phyloP scores from a whole-genome alignment of 2,888 invertebrate species.

The Tanytarsus gracilentus region DNA sequence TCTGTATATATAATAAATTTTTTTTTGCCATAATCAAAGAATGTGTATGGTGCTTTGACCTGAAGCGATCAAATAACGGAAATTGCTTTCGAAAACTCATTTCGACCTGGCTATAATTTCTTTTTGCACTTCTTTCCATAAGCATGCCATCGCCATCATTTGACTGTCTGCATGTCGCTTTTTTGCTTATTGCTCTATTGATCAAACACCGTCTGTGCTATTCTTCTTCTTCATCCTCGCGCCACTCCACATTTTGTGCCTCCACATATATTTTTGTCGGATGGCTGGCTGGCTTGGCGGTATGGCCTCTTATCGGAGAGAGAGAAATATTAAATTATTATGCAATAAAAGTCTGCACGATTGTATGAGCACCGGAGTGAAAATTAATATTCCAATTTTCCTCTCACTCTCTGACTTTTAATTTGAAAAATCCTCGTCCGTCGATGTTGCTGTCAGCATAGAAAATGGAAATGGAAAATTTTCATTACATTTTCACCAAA shows the following conservation, averaged over 20 bases:
- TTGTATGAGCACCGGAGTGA: too few species aligned
- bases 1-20: too few species aligned
- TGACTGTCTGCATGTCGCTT: constrained; percentile 5
- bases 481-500: too few species aligned
- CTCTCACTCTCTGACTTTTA: not conserved
- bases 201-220: constrained; percentile 18
- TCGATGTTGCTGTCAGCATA: not conserved
- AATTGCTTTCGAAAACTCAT: constrained; percentile 2
- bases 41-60: constrained; percentile 20
- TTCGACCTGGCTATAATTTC: constrained; percentile 6
- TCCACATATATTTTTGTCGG: too few species aligned
- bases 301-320: not conserved
- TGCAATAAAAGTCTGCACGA: constrained; percentile 3
- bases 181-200: constrained; percentile 9
- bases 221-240: not conserved
- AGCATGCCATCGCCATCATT: constrained; percentile 3
- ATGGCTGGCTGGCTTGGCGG: too few species aligned
- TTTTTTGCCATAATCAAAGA: too few species aligned
- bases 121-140: not conserved
- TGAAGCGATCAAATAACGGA: constrained; percentile 24
- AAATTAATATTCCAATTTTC: too few species aligned
- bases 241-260: not conserved
- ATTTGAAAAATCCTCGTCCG: not conserved
- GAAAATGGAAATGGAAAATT: not conserved
- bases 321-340: not conserved